phyloP scores from a whole-genome alignment of 1,140 invertebrate genomes.

The Carcinoscorpius rotundicauda region DNA sequence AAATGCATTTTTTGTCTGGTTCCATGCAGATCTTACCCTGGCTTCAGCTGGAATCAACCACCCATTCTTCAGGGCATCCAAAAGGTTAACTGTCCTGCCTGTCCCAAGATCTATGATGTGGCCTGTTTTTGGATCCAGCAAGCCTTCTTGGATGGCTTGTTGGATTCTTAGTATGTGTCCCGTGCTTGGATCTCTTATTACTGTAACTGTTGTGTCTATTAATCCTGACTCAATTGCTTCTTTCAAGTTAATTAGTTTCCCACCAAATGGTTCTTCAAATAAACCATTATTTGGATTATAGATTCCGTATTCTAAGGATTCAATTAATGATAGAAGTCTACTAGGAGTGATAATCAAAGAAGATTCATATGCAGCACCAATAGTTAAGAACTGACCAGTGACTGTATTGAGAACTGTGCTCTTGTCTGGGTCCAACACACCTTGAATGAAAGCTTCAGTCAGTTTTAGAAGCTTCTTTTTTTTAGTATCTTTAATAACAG shows the following conservation, averaged over 20 bases:
- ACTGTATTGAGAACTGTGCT: constrained; percentile 80
- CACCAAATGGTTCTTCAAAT: constrained; percentile 53
- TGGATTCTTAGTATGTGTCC: constrained; percentile 45
- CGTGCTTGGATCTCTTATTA: constrained; percentile 50
- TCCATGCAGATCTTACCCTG: constrained; percentile 55
- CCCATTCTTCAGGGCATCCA: constrained; percentile 74
- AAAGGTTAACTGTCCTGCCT: constrained; percentile 46
- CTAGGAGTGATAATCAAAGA: constrained; percentile 70
- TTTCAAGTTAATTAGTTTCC: constrained; percentile 51
- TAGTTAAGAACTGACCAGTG: constrained; percentile 56
- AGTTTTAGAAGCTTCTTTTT: constrained; percentile 59
- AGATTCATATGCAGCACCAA: constrained; percentile 68
- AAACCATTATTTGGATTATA: constrained; percentile 51
- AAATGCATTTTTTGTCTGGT: background rate
- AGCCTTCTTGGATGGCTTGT: constrained; percentile 55
- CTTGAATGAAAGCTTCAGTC: constrained; percentile 64
- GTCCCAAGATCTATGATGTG: constrained; percentile 46
- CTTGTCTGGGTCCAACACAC: constrained; percentile 59
- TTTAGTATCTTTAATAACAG: constrained; percentile 63
- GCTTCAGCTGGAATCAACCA: constrained; percentile 76
- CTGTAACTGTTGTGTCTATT: constrained; percentile 53
- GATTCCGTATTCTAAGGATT: constrained; percentile 37
- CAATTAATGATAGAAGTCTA: constrained; percentile 32
- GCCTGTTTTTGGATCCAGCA: constrained; percentile 64
- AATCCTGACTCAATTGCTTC: constrained; percentile 63